Conservation (phyloP, 2,888 invertebrate genomes). For the Hemicrepidius hirtus region DNA sequence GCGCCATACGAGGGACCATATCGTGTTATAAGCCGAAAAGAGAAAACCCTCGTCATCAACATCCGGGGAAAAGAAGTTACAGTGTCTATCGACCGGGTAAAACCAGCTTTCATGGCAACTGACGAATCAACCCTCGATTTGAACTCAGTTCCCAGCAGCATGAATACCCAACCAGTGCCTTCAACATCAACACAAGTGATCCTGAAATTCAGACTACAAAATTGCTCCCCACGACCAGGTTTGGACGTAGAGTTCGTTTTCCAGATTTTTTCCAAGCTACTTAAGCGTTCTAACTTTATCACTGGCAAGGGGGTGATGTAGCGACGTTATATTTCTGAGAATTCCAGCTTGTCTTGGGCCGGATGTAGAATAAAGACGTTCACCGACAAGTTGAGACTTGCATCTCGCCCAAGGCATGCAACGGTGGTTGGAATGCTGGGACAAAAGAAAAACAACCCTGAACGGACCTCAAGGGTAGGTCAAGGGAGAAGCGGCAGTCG, state of each 20-base stretch:
- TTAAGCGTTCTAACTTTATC: neutral
- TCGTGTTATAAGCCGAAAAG: conserved; percentile 43
- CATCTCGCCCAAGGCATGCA: too few species aligned
- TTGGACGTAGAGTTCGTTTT: neutral
- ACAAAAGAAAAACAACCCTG: too few species aligned
- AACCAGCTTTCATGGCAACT: conserved; percentile 53
- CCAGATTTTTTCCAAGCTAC: neutral
- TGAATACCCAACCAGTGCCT: neutral
- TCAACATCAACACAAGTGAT: too few species aligned
- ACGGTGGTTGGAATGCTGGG: too few species aligned
- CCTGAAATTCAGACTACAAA: neutral
- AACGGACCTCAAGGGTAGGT: too few species aligned
- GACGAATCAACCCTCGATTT: neutral
- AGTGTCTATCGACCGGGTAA: conserved; percentile 56
- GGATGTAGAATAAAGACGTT: too few species aligned
- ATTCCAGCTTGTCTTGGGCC: too few species aligned
- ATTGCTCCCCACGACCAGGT: neutral
- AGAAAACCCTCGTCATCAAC: conserved; percentile 49
- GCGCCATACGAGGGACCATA: conserved; percentile 57
- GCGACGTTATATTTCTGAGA: too few species aligned
- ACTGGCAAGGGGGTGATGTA: neutral
- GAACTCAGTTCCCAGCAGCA: too few species aligned
- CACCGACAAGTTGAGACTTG: too few species aligned
- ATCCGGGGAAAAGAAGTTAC: conserved; percentile 36
- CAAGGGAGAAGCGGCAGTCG: too few species aligned